Evolutionary conservation across 2,797 vertebrate genomes (phyloP).

Genomic region (Hylomyscus alleni): DNA sequence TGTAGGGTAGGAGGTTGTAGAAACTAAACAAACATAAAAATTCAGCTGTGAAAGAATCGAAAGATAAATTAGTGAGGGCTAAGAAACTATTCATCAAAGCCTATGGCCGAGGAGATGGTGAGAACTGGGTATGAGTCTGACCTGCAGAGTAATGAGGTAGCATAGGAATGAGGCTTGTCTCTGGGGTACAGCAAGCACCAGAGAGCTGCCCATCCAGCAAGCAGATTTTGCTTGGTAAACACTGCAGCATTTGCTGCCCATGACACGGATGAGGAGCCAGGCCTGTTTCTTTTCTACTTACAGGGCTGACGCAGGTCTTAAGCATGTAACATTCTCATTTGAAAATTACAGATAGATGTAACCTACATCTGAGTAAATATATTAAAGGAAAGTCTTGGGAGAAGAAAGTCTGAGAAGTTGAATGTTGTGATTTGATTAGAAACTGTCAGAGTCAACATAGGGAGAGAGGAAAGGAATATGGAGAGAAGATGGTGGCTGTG

Average conservation of each 20-base stretch:
- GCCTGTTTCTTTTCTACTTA: background rate
- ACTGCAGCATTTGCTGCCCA: background rate
- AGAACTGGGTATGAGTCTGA: background rate
- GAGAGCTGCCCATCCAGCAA: background rate
- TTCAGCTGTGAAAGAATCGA: background rate
- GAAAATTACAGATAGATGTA: background rate
- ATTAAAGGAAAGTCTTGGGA: background rate
- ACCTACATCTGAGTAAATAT: background rate
- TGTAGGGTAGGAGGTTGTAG: background rate
- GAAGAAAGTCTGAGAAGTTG: background rate
- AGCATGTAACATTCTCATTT: background rate
- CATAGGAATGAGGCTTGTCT: background rate
- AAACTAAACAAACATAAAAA: slow-evolving; percentile 46
- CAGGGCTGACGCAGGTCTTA: background rate
- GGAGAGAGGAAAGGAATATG: background rate
- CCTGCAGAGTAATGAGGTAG: background rate
- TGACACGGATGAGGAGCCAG: background rate
- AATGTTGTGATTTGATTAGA: background rate
- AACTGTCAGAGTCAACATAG: background rate
- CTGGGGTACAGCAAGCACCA: background rate
- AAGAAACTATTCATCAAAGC: slow-evolving; percentile 46
- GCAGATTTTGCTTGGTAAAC: background rate
- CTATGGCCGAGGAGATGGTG: background rate
- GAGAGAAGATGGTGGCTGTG: background rate
- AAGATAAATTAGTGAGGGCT: slow-evolving; percentile 29